Evolutionary conservation across 2,888 invertebrate genomes (phyloP), one percentile per base, ranked within the genome.

Genomic region (Ornithoptera priamus): DNA sequence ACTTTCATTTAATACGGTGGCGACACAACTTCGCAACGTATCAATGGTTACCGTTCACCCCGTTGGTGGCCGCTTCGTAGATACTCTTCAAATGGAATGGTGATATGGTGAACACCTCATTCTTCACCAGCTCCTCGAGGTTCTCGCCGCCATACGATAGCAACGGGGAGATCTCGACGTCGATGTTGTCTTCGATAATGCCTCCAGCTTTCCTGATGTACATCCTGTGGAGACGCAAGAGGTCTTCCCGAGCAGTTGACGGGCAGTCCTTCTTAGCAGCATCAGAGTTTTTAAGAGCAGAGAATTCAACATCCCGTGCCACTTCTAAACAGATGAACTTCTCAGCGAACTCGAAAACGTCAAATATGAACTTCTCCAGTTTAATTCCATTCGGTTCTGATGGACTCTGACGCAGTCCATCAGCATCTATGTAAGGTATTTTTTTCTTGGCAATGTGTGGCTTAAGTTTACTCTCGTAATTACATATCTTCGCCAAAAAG

Each of bases 311-410:
- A 76, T 97, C 96, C 62, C 99, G 94, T 0, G 96, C 94, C 0
- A 97, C 97, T 89, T 99, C 98, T 95, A 99, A 97, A 8, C 97
- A 97, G 17, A 97, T 97, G 81, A 99, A 97, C 78, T 96, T 96
- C 74, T 97, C 95, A 0, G 99, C 95, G 87, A 97, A 98, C 81
- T 97, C 97, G 83, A 99, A 99, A 0, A 99, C 99, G 87, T 99
- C 99, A 85, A 99, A 99, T 15, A 99, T 97, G 85, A 99, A 99
- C 87, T 99, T 99, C 83, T 99, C 99, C 89, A 99, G 96, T 92
- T 99, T 99, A 75, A 99, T 97, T 15, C 99, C 99, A 80, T 99
- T 99, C 0, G 98, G 96, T 72, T 95, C 94, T 0, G 94, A 94
- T 0, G 99, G 99, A 73, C 94, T 95, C 57, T 95, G 92, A 62